Conservation (phyloP, 2,888 invertebrate species). For the Drosophila pegasa region DNA sequence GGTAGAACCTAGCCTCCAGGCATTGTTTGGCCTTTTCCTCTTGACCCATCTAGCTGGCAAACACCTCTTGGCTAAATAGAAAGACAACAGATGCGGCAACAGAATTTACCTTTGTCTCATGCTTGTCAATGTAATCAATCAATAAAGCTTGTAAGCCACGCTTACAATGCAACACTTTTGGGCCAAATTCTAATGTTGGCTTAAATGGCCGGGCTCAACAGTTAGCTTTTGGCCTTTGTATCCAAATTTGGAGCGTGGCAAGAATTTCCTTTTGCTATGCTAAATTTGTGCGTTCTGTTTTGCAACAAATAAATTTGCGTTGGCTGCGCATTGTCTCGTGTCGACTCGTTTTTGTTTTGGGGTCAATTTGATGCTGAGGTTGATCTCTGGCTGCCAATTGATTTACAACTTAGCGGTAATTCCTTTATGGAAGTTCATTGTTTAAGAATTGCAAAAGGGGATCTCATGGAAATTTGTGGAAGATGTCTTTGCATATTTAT, state of each 20-base stretch:
- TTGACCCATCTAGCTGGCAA: constrained; percentile 17
- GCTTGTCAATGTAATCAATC: constrained; percentile 53
- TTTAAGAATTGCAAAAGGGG: not conserved
- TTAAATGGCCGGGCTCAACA: constrained; percentile 31
- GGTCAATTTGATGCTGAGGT: constrained; percentile 57
- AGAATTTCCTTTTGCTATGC: constrained; percentile 45
- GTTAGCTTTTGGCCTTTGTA: constrained; percentile 49
- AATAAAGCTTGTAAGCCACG: constrained; percentile 25
- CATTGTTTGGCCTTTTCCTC: not conserved
- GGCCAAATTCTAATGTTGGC: constrained; percentile 20
- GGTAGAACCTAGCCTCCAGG: constrained; percentile 38
- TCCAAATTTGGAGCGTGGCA: constrained; percentile 44
- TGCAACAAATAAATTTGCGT: constrained; percentile 55
- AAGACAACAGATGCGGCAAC: constrained; percentile 10
- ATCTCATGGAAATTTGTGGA: not conserved
- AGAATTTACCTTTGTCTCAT: constrained; percentile 25
- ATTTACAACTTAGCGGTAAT: constrained; percentile 58
- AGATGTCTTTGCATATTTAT: not conserved
- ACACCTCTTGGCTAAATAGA: constrained; percentile 41
- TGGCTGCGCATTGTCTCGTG: constrained; percentile 51
- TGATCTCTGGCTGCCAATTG: constrained; percentile 38
- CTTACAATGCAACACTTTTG: constrained; percentile 20
- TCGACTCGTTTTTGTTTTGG: constrained; percentile 27
- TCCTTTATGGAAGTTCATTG: not conserved
- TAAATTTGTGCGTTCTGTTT: constrained; percentile 45